Evolutionary conservation across 2,888 invertebrate species (phyloP).

Genomic region (Sarcophaga subvicina): DNA sequence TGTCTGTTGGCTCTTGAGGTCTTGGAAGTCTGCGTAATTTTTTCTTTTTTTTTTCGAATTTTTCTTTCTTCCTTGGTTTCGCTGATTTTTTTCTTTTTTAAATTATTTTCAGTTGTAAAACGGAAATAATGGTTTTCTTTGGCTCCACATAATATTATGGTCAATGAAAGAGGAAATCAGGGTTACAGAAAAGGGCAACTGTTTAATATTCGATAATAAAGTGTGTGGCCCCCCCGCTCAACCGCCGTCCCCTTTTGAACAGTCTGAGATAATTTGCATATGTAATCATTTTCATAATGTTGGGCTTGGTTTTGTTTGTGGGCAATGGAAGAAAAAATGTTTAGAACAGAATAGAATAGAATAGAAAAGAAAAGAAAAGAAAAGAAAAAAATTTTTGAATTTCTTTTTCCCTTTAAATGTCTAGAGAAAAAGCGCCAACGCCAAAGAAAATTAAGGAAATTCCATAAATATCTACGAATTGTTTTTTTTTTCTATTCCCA

Average conservation of each 20-base stretch:
- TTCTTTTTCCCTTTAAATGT: conserved; percentile 32
- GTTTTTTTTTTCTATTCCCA: not conserved
- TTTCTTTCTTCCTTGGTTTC: conserved; percentile 10
- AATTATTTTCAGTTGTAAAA: conserved; percentile 51
- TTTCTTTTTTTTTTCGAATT: not conserved
- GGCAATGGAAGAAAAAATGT: too few species aligned
- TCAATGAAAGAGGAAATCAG: conserved; percentile 69
- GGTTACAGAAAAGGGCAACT: conserved; percentile 70
- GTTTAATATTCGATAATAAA: conserved; percentile 32
- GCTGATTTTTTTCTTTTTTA: conserved; percentile 32
- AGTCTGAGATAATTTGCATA: not conserved
- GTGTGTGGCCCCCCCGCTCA: not conserved
- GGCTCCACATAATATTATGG: conserved; percentile 45
- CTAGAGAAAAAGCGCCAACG: conserved; percentile 49
- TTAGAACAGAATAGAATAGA: too few species aligned
- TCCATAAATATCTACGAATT: conserved; percentile 18
- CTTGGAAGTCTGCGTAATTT: conserved; percentile 21
- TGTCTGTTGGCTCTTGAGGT: conserved; percentile 26
- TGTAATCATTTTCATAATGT: too few species aligned
- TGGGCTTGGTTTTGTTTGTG: too few species aligned
- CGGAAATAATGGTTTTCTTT: conserved; percentile 44
- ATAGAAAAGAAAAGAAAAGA: not conserved
- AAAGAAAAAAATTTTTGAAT: conserved; percentile 1
- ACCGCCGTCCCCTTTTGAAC: not conserved
- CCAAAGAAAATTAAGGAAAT: conserved; percentile 22